Base-by-base conservation (phyloP, 2,797 vertebrate species). In the Enteromius thamalakanensis region DNA sequence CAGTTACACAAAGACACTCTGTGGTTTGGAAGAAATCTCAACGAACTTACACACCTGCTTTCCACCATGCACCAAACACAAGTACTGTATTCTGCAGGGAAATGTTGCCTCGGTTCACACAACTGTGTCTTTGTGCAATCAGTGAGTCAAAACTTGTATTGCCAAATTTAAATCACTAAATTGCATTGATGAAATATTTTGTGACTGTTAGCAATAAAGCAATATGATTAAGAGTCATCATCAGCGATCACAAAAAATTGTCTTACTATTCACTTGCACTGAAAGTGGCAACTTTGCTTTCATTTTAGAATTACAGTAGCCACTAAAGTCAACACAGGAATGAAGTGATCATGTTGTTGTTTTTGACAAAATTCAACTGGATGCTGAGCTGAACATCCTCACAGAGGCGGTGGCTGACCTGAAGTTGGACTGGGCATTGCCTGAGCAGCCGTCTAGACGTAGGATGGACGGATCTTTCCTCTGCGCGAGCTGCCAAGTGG, bases 1-100 rank as follows among this genome's bases (percentile, higher is more conserved):
- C 88, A 72, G 86, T 89, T 86, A 82, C 88, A 72, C 87, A 89
- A 90, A 89, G 74, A 51, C 19, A 74, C 40, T 34, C 53, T 32
- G 32, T 72, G 67, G 79, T 60, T 69, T 40, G 49, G 34, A 68
- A 15, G 17, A 58, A 70, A 60, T 40, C 26, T 80, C 68, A 26
- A 4, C 21, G 2, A 32, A 53, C 21, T 29, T 53, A 17, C 45
- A 67, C 26, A 55, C 34, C n/a, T 76, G 53, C 55, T 58, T 37
- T 58, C 12, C 15, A 58, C 72, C 21, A 58, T 51, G 26, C 65
- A 37, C 42, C 2, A 21, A 55, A 4, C 11, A 51, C 2, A 51
- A 21, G 34, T 29, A 6, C 17, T 75, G 51, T 75, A 15, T 75
- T 34, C 19, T 23, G 21, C 19, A n/a, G 32, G 51, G 0, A 55